Evolutionary conservation across 2,113 vertebrate species (phyloP), one percentile per base, ranked within the genome.

Genomic region (Scomber japonicus): DNA sequence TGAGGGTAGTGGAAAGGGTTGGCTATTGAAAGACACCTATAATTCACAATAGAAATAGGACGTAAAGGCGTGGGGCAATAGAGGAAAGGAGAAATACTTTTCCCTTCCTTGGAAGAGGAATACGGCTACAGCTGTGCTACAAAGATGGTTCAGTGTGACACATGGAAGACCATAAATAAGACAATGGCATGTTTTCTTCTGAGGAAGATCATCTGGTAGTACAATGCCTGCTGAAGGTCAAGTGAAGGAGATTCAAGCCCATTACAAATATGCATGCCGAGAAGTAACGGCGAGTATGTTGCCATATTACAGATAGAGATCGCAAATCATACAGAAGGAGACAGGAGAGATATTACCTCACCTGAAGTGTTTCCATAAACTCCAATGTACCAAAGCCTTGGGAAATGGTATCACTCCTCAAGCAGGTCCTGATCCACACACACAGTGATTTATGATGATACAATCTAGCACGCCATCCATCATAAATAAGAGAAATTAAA

Each of bases 281-380:
- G 77, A 85, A 81, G 81, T 78, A 82, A 78, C 83, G 56, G 35
- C 3, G 72, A 64, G 50, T 86, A 81, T 73, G 75, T 66, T 15
- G 64, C 72, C 82, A 80, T 83, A 55, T 72, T 19, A 60, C 74
- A 74, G 79, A 89, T 71, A 81, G 83, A 80, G 51, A 87, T 87
- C 90, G 83, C 90, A 93, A 92, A 92, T 94, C 91, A 90, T 14
- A 30, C 59, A 15, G 75, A 86, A 89, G 89, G 88, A 89, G 92
- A 92, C 92, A 92, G 89, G 54, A 24, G 66, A 85, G 89, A 90
- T 90, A 92, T 94, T 91, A 90, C 89, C 79, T 89, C 86, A 90
- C 85, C 86, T 89, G 66, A 92, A 91, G 88, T 92, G 91, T 91
- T 92, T 92, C 89, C 84, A 92, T 92, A 92, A 93, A 92, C 87